Conservation (phyloP, 2,113 vertebrate species). For the Epinephelus moara region DNA sequence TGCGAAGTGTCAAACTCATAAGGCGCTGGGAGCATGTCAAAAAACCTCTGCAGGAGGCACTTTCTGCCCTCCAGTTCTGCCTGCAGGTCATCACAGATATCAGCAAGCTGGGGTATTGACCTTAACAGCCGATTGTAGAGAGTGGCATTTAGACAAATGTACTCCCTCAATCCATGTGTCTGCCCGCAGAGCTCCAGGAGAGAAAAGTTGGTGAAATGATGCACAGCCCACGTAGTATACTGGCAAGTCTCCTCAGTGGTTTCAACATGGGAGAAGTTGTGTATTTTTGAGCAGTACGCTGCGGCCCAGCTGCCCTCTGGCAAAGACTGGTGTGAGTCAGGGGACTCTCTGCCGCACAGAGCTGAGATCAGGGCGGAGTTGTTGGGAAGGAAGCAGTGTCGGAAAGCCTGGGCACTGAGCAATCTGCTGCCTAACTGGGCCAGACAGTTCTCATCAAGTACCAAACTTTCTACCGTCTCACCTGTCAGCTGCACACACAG, state of each 20-base stretch:
- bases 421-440: conserved; percentile 77
- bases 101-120: conserved; percentile 75
- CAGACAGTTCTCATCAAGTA: conserved; percentile 78
- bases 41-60: conserved; percentile 88
- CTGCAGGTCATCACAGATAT: conserved; percentile 78
- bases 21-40: conserved; percentile 86
- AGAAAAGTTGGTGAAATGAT: conserved; percentile 72
- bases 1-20: conserved; percentile 85
- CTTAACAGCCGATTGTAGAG: conserved; percentile 79
- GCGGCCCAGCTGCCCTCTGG: conserved; percentile 84
- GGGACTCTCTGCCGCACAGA: conserved; percentile 78
- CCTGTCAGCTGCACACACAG: conserved; percentile 84
- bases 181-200: conserved; percentile 79
- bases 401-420: conserved; percentile 85
- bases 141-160: conserved; percentile 85
- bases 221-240: conserved; percentile 72
- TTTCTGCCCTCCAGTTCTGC: conserved; percentile 71
- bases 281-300: conserved; percentile 82
- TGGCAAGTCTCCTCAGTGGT: conserved; percentile 76
- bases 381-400: conserved; percentile 89
- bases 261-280: conserved; percentile 64
- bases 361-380: conserved; percentile 79
- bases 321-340: conserved; percentile 57
- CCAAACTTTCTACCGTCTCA: conserved; percentile 41
- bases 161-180: conserved; percentile 81